phyloP scores from a whole-genome alignment of 2,113 vertebrate genomes.

The Psittacula cyanocephala region DNA sequence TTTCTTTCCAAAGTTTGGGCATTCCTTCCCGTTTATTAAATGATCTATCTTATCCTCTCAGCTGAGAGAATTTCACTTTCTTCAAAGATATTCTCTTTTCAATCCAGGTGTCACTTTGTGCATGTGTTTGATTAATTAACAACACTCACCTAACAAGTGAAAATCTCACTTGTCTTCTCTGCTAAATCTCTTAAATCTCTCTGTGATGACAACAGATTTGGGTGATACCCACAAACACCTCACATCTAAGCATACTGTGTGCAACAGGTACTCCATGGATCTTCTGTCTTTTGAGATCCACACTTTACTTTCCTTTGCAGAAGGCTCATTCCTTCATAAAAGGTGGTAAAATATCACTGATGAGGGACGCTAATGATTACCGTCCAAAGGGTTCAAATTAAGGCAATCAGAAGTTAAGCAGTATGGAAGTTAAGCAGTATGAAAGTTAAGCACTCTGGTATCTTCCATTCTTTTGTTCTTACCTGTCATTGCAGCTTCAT shows the following conservation, averaged over 20 bases:
- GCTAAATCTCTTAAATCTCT: neutral
- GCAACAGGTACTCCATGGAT: rapidly evolving
- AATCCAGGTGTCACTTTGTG: neutral
- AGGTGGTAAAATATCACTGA: neutral
- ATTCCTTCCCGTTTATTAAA: neutral
- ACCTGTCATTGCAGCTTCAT: neutral
- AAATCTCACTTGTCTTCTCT: neutral
- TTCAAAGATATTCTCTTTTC: neutral
- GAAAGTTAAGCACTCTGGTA: neutral
- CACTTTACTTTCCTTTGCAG: neutral
- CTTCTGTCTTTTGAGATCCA: neutral
- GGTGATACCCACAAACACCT: neutral
- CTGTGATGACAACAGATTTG: neutral
- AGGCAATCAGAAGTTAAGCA: neutral
- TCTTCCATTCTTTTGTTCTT: neutral
- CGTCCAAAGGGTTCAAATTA: neutral
- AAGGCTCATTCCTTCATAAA: neutral
- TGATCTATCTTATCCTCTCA: neutral
- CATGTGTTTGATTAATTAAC: neutral
- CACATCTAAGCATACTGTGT: neutral
- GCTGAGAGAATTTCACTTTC: neutral
- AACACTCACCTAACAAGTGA: neutral
- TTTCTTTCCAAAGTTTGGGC: neutral
- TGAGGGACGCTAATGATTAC: neutral
- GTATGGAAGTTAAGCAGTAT: neutral